A percentile compares a stretch with the other conserved stretches of the same genome.
phyloP scores from a whole-genome alignment of 2,797 vertebrate species.

The Pogoniulus pusillus region DNA sequence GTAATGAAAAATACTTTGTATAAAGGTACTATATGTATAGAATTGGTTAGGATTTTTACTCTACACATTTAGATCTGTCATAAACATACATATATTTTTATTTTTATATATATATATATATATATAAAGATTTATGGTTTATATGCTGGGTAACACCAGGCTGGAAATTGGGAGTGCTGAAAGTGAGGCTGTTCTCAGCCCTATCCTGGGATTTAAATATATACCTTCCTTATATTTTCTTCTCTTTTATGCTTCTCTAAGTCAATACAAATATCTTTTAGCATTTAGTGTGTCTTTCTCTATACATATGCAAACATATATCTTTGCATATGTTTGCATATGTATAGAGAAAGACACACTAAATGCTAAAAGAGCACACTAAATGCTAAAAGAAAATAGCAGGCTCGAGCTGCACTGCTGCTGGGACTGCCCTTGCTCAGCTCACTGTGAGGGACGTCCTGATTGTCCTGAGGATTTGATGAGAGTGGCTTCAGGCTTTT shows the following conservation, averaged over 20 bases:
- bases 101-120: too few relatives aligned
- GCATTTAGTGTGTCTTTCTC: background rate
- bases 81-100: too few relatives aligned
- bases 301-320: background rate
- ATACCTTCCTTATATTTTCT: accelerated
- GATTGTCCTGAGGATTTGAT: background rate
- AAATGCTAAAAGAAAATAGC: too few relatives aligned
- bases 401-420: accelerated
- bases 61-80: too few relatives aligned
- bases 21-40: background rate
- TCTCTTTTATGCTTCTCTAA: background rate
- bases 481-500: background rate
- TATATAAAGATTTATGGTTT: too few relatives aligned
- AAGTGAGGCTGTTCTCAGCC: background rate
- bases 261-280: background rate
- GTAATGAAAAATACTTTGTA: background rate
- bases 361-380: too few relatives aligned
- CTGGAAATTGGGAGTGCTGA: accelerated
- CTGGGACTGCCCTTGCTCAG: background rate
- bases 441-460: background rate
- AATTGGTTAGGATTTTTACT: too few relatives aligned
- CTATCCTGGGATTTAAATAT: background rate
- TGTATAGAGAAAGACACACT: too few relatives aligned
- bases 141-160: accelerated
- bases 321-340: too few relatives aligned